Conservation (phyloP, 2,113 vertebrate genomes). For the Apaloderma vittatum region DNA sequence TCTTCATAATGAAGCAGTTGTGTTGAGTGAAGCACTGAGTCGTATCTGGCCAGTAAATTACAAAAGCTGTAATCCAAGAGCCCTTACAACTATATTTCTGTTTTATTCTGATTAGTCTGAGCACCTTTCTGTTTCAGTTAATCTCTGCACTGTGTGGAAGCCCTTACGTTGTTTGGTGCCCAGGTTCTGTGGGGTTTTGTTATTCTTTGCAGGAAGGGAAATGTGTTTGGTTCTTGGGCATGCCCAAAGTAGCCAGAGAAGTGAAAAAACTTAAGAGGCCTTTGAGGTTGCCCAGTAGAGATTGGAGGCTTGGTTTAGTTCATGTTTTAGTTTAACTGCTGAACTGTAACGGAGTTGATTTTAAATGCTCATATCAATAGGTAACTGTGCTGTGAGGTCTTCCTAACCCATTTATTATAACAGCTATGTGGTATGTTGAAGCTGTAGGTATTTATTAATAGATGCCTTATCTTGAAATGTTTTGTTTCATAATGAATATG, state of each 20-base stretch:
- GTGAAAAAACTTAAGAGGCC: neutral
- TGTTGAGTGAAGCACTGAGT: neutral
- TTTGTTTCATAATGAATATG: neutral
- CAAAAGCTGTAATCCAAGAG: neutral
- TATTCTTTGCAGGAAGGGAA: neutral
- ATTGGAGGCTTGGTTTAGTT: neutral
- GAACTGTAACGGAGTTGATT: neutral
- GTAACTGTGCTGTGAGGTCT: neutral
- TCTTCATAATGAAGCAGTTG: neutral
- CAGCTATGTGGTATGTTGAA: neutral
- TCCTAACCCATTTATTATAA: neutral
- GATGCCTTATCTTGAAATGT: neutral
- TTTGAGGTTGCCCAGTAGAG: neutral
- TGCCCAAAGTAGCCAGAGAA: neutral
- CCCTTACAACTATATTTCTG: neutral
- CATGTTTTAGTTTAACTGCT: neutral
- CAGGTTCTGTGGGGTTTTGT: neutral
- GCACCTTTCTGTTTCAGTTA: neutral
- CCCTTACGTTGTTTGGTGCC: neutral
- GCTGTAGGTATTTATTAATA: neutral
- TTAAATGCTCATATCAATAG: neutral
- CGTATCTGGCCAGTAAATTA: neutral
- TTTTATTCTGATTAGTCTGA: neutral
- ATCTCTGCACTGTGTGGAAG: neutral
- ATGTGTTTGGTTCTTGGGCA: neutral